phyloP scores from a whole-genome alignment of 2,113 vertebrate genomes.

The Poeciliopsis turrubarensis region DNA sequence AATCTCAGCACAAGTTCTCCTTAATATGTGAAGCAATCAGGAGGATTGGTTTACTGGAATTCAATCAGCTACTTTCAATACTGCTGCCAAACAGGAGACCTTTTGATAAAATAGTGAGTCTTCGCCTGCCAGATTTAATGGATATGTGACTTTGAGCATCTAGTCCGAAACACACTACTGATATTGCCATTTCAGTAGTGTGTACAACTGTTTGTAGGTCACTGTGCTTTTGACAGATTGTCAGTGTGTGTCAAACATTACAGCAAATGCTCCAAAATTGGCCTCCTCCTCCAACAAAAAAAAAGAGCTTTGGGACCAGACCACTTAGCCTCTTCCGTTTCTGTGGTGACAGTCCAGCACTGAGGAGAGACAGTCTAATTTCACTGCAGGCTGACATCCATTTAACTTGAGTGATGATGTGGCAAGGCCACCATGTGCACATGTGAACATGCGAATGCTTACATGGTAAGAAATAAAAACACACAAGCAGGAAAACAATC shows the following conservation, averaged over 20 bases:
- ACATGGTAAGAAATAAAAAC: constrained; percentile 35
- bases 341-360: constrained; percentile 67
- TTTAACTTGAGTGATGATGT: constrained; percentile 75
- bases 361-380: constrained; percentile 76
- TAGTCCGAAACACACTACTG: neutral
- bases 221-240: constrained; percentile 73
- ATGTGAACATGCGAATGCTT: constrained; percentile 25
- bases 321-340: constrained; percentile 65
- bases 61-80: constrained; percentile 29
- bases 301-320: constrained; percentile 68
- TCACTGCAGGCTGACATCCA: constrained; percentile 75
- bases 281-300: constrained; percentile 21
- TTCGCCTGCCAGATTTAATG: constrained; percentile 49
- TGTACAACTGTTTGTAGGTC: constrained; percentile 68
- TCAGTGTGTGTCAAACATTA: constrained; percentile 71
- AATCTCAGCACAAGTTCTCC: constrained; percentile 16
- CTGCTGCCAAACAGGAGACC: constrained; percentile 48
- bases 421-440: constrained; percentile 51
- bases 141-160: constrained; percentile 36
- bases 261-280: constrained; percentile 66
- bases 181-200: constrained; percentile 51
- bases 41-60: constrained; percentile 50
- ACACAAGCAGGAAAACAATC: constrained; percentile 45
- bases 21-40: constrained; percentile 34
- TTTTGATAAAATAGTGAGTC: constrained; percentile 39